Conservation (phyloP, 2,888 invertebrate genomes). For the Andrena camellia region DNA sequence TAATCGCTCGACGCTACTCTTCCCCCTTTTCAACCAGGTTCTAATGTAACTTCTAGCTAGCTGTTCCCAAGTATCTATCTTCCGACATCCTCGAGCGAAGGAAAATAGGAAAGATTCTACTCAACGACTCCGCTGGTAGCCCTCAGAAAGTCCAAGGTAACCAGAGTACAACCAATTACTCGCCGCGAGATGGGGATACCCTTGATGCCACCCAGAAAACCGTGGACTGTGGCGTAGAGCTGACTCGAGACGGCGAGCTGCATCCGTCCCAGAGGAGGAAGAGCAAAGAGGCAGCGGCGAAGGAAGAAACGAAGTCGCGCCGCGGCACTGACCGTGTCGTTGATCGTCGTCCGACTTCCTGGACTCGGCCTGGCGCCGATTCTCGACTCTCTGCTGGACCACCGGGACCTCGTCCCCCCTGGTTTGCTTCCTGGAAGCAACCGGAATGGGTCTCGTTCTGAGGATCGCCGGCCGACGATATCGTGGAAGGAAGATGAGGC, state of each 20-base stretch:
- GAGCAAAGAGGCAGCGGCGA: background rate
- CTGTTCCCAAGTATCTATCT: too few species aligned
- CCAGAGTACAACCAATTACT: too few species aligned
- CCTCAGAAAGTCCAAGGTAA: too few species aligned
- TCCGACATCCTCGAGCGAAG: too few species aligned
- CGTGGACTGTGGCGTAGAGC: background rate
- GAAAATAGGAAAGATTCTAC: too few species aligned
- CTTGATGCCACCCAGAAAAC: background rate
- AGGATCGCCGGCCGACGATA: constrained; percentile 21
- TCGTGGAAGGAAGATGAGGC: constrained; percentile 61
- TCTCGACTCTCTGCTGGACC: constrained; percentile 68
- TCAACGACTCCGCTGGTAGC: too few species aligned
- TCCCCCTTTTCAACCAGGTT: too few species aligned
- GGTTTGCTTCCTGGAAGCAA: background rate
- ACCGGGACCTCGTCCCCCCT: constrained; percentile 16
- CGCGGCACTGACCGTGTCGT: constrained; percentile 67
- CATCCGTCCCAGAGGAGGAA: background rate
- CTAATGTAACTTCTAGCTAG: too few species aligned
- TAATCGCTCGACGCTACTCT: too few species aligned
- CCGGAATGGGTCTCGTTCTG: constrained; percentile 36
- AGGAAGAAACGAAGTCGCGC: constrained; percentile 13
- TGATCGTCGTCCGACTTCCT: constrained; percentile 37
- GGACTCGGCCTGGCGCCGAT: constrained; percentile 30
- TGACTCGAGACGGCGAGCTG: background rate
- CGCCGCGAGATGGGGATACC: too few species aligned